Percentiles rank a stretch among this genome's conserved stretches.
Evolutionary conservation across 2,888 invertebrate species (phyloP).

Genomic region (Timema cristinae): DNA sequence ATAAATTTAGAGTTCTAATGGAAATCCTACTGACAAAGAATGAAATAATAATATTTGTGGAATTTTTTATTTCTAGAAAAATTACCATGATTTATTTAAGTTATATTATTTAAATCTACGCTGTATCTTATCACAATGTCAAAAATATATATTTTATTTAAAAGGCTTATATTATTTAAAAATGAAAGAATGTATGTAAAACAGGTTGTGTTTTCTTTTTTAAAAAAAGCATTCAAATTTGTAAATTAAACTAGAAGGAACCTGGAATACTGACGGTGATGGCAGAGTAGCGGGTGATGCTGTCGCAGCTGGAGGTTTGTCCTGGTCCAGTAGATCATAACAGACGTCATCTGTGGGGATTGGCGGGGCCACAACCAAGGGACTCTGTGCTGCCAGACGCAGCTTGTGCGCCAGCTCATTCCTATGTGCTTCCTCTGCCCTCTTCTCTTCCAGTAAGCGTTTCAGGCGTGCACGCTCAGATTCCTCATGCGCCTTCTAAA

Average conservation of each 20-base stretch:
- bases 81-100: no score
- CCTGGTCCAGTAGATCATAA: constrained; percentile 23
- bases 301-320: constrained; percentile 8
- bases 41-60: no score
- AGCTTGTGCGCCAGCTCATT: constrained; percentile 1
- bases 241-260: neutral
- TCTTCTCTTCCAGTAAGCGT: neutral
- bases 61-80: no score
- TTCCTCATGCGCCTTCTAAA: constrained; percentile 14
- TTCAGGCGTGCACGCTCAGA: neutral
- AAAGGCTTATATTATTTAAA: no score
- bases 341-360: constrained; percentile 22
- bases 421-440: neutral
- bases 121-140: no score
- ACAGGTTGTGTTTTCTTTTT: no score
- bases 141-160: no score
- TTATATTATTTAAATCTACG: no score
- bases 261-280: neutral
- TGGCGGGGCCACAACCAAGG: constrained; percentile 24
- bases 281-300: neutral
- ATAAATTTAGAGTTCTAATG: no score
- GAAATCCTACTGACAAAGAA: no score
- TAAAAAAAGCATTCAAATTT: no score
- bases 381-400: constrained; percentile 7
- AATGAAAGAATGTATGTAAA: no score